phyloP scores from a whole-genome alignment of 2,797 vertebrate genomes.

The Mus minutoides region DNA sequence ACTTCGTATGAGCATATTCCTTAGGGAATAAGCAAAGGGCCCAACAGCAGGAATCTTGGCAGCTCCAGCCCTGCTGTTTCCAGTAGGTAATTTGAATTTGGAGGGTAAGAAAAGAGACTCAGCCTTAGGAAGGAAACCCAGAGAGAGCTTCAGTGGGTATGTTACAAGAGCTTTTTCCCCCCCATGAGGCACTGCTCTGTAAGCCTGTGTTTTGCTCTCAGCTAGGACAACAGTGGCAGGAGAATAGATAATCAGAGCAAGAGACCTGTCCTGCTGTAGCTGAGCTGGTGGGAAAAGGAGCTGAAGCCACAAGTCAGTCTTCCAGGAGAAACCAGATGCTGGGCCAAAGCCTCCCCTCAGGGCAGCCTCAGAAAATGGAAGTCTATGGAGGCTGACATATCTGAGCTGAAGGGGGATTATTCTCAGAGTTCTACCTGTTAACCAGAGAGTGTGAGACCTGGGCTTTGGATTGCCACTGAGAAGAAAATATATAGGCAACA shows the following conservation, averaged over 20 bases:
- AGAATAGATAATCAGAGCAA: accelerated
- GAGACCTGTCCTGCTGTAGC: neutral
- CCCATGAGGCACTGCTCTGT: neutral
- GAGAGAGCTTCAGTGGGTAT: neutral
- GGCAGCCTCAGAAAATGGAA: neutral
- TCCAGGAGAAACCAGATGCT: neutral
- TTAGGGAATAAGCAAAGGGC: slow-evolving; percentile 12
- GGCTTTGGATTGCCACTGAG: slow-evolving; percentile 23
- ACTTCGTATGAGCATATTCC: neutral
- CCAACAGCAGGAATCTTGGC: neutral
- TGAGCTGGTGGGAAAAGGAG: accelerated
- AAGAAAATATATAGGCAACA: slow-evolving; percentile 55
- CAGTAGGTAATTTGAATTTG: neutral
- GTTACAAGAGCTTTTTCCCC: neutral
- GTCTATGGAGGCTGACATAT: neutral
- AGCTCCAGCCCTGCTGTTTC: neutral
- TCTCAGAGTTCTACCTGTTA: slow-evolving; percentile 56
- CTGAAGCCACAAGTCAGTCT: neutral
- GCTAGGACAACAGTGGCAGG: neutral
- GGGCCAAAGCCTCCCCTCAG: neutral
- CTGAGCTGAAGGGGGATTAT: slow-evolving; percentile 29
- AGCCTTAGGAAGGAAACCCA: slow-evolving; percentile 12
- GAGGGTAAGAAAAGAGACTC: neutral
- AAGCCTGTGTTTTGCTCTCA: neutral
- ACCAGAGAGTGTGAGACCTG: neutral